These are phyloP conservation scores for Palloptera scutellata DNA, from an alignment of 2,888 invertebrate genomes.

Conservation along the genomic window DNA sequence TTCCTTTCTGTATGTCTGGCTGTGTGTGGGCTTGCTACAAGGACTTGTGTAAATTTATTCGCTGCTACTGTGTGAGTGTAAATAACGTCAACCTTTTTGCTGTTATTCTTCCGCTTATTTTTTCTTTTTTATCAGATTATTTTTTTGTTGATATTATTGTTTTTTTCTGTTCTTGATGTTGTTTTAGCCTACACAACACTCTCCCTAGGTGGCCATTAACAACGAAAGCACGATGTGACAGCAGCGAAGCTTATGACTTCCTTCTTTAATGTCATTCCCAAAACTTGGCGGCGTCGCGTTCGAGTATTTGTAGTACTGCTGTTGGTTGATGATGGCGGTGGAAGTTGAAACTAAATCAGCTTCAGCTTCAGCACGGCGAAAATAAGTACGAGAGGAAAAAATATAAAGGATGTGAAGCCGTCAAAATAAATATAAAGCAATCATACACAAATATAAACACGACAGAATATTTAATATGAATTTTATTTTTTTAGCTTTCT, in stretches of 20 bases:
- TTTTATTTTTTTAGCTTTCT: no score
- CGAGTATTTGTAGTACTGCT: no score
- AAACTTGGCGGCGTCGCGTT: no score
- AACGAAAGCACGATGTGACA: conserved; percentile 9
- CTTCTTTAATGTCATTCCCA: not conserved
- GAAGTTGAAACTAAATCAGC: no score
- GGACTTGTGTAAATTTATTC: conserved; percentile 7
- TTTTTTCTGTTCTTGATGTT: not conserved
- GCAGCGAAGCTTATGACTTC: conserved; percentile 8
- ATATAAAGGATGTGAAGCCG: no score
- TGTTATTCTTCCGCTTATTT: not conserved
- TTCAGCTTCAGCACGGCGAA: no score
- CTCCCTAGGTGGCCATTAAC: conserved; percentile 28
- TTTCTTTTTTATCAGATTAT: conserved; percentile 6
- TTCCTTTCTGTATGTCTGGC: not conserved
- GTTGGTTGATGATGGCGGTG: no score
- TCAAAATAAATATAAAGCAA: no score
- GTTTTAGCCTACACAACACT: not conserved
- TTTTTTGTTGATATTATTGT: not conserved
- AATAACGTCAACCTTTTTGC: not conserved
- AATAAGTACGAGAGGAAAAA: no score
- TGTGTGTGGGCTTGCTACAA: not conserved
- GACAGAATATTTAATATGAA: no score
- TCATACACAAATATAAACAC: no score
- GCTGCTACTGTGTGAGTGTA: not conserved